Conservation (phyloP, 2,113 vertebrate species). For the Amphilophus citrinellus region DNA sequence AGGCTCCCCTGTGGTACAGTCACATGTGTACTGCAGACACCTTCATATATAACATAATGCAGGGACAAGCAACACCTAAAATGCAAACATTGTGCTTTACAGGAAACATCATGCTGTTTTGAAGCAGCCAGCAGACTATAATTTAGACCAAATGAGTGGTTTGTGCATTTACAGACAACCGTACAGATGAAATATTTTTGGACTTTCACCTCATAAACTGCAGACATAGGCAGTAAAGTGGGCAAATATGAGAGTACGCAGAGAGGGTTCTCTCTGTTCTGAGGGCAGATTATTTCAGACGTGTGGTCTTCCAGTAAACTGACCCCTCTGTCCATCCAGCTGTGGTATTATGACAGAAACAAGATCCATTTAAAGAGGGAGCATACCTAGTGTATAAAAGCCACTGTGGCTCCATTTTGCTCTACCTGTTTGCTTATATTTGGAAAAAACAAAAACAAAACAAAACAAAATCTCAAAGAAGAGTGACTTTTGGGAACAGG, state of each 20-base stretch:
- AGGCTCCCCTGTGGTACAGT: constrained; percentile 60
- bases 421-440: constrained; percentile 39
- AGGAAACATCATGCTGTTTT: constrained; percentile 66
- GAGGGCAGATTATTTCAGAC: constrained; percentile 69
- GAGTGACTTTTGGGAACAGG: background rate
- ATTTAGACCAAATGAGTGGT: constrained; percentile 78
- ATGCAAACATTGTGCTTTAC: constrained; percentile 66
- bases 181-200: constrained; percentile 78
- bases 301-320: constrained; percentile 68
- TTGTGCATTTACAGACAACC: constrained; percentile 74
- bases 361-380: constrained; percentile 66
- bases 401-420: constrained; percentile 14
- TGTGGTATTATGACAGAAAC: constrained; percentile 71
- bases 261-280: constrained; percentile 66
- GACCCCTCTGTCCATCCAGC: constrained; percentile 50
- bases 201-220: constrained; percentile 76
- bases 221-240: constrained; percentile 67
- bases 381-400: constrained; percentile 50
- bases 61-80: constrained; percentile 65
- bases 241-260: constrained; percentile 61
- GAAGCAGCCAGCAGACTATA: constrained; percentile 65
- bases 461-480: background rate
- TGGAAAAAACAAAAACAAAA: background rate
- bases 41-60: constrained; percentile 31
- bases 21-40: constrained; percentile 35